phyloP scores from a whole-genome alignment of 30 jellyfish, hydroid and myxozoan genomes.

The Hydractinia symbiolongicarpus region DNA sequence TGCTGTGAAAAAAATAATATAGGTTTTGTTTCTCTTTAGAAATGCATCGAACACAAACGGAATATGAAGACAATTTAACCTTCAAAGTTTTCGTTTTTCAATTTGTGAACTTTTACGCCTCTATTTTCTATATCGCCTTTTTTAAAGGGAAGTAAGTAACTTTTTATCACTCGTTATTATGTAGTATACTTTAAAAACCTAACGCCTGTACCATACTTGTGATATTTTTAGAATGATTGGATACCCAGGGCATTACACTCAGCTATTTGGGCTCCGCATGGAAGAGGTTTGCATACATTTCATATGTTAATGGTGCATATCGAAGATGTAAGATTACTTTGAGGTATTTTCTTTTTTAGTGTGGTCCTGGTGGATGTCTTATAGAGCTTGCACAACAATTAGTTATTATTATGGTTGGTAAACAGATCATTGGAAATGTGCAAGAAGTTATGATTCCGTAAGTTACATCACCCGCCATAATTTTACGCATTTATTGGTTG shows the following conservation, averaged over 20 bases:
- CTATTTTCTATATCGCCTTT: constrained; percentile 96
- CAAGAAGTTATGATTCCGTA: constrained; percentile 98
- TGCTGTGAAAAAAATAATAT: neutral
- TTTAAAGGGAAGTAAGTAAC: constrained; percentile 96
- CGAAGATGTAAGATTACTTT: too few species aligned
- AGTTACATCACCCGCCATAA: constrained; percentile 4
- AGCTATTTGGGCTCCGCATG: constrained; percentile 91
- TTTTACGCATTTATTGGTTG: too few species aligned
- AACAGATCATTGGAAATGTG: constrained; percentile 87
- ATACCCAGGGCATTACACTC: constrained; percentile 88
- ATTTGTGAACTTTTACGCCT: constrained; percentile 94
- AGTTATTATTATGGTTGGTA: constrained; percentile 94
- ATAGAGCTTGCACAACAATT: constrained; percentile 95
- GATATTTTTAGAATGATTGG: constrained; percentile 68
- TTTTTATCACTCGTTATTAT: neutral
- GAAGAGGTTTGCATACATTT: constrained; percentile 71
- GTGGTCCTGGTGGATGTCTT: constrained; percentile 99
- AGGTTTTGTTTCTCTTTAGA: constrained; percentile 37
- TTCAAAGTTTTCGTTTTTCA: constrained; percentile 98
- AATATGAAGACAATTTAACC: constrained; percentile 87
- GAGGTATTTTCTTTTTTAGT: constrained; percentile 29
- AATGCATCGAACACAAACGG: constrained; percentile 99
- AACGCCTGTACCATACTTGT: neutral
- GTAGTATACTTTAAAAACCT: neutral
- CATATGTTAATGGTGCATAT: neutral